These are phyloP conservation scores for Heterocephalus glaber DNA, from an alignment of 2,113 vertebrate genomes.

Conservation along the genomic window DNA sequence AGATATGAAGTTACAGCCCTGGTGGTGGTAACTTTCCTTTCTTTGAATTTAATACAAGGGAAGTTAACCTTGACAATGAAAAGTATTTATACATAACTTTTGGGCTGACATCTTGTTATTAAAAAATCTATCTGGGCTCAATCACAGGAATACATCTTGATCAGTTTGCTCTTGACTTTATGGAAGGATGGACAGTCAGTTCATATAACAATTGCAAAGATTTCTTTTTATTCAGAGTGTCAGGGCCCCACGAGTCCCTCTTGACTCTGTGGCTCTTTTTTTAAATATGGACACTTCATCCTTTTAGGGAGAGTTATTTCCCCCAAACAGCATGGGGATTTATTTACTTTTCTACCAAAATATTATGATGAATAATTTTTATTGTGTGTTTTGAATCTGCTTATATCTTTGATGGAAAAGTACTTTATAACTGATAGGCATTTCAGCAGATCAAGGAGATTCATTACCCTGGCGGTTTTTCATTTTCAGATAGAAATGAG, in stretches of 20 bases:
- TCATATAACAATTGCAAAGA: neutral
- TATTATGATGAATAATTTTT: conserved; percentile 60
- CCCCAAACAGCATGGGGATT: conserved; percentile 25
- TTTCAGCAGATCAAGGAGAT: conserved; percentile 81
- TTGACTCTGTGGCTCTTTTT: neutral
- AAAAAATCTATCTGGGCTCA: neutral
- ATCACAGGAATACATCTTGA: neutral
- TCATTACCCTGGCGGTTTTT: conserved; percentile 83
- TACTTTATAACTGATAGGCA: conserved; percentile 77
- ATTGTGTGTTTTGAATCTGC: conserved; percentile 57
- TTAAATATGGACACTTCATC: neutral
- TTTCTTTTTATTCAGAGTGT: neutral
- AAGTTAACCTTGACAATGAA: neutral
- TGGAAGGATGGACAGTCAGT: neutral
- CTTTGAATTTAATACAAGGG: conserved; percentile 39
- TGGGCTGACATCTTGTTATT: neutral
- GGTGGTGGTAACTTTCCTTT: neutral
- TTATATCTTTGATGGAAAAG: conserved; percentile 78
- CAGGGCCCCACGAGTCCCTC: neutral
- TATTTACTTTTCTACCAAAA: conserved; percentile 69
- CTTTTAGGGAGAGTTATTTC: neutral
- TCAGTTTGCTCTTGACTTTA: conserved; percentile 24
- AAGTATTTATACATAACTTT: neutral
- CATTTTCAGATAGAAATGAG: conserved; percentile 86
- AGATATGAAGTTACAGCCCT: neutral